Evolutionary conservation across 2,113 vertebrate species (phyloP).

Genomic region (Oostethus manadensis): DNA sequence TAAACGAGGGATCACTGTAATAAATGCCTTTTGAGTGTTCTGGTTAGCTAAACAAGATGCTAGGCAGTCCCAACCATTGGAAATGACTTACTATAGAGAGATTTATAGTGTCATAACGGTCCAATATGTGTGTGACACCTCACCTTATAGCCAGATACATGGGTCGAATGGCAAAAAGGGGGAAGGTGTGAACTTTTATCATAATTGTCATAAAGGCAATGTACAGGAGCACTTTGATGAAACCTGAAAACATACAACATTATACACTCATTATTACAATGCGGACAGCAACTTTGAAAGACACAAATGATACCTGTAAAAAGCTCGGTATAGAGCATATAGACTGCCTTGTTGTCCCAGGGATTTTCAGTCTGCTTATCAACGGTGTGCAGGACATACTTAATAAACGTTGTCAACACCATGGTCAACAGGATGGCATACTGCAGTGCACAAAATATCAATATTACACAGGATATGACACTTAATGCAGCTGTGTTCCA

Average conservation of each 20-base stretch:
- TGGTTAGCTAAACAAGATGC: too few relatives aligned
- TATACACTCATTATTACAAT: neutral
- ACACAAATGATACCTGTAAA: conserved; percentile 78
- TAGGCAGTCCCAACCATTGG: too few relatives aligned
- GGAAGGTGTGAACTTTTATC: conserved; percentile 98
- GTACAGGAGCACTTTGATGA: conserved; percentile 94
- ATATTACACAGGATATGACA: neutral
- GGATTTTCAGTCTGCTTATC: conserved; percentile 95
- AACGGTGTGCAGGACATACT: conserved; percentile 88
- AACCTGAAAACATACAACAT: conserved; percentile 69
- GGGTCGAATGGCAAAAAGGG: conserved; percentile 95
- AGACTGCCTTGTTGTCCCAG: conserved; percentile 97
- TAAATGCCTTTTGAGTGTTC: too few relatives aligned
- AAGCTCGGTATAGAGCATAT: conserved; percentile 97
- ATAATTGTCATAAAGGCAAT: conserved; percentile 99
- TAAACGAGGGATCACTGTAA: too few relatives aligned
- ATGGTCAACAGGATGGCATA: conserved; percentile 95
- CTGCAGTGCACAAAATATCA: conserved; percentile 55
- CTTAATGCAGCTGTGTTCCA: neutral
- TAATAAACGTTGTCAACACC: conserved; percentile 93
- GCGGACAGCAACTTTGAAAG: too few relatives aligned
- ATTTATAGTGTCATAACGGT: too few relatives aligned
- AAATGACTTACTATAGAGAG: too few relatives aligned
- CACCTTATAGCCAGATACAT: conserved; percentile 99
- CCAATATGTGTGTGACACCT: conserved; percentile 33